Percentiles rank a stretch among this genome's conserved stretches.
Evolutionary conservation across 2,888 invertebrate genomes (phyloP).

Genomic region (Drosophila borealis): DNA sequence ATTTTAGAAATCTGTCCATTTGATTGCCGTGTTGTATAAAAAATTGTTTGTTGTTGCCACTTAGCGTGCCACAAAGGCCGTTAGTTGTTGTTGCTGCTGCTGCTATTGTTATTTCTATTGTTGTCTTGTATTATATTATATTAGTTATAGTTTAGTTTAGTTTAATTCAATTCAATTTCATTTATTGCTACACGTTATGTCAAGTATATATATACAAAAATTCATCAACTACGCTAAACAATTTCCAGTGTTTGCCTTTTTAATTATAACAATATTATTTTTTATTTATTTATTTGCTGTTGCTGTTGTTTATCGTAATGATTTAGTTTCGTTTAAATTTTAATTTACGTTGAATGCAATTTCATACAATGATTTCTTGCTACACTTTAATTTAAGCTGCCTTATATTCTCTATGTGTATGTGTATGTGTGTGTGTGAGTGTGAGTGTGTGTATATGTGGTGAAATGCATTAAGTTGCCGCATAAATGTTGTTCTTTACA

Average conservation of each 20-base stretch:
- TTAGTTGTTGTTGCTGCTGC: conserved; percentile 17
- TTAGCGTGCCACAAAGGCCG: conserved; percentile 40
- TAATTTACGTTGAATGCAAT: conserved; percentile 71
- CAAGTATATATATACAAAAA: conserved; percentile 78
- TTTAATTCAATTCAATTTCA: conserved; percentile 64
- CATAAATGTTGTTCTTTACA: conserved; percentile 74
- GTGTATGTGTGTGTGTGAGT: conserved; percentile 30
- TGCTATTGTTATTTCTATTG: conserved; percentile 28
- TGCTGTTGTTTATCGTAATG: conserved; percentile 39
- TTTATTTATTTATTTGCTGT: conserved; percentile 57
- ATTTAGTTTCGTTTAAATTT: conserved; percentile 56
- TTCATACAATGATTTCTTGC: conserved; percentile 75
- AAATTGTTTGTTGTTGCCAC: conserved; percentile 51
- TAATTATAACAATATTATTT: conserved; percentile 73
- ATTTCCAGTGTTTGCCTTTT: conserved; percentile 65
- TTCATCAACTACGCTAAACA: conserved; percentile 82
- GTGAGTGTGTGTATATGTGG: conserved; percentile 22
- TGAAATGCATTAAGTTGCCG: conserved; percentile 66
- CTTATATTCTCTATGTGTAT: conserved; percentile 51
- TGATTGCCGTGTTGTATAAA: conserved; percentile 72
- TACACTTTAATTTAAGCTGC: conserved; percentile 48
- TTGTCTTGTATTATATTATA: conserved; percentile 30
- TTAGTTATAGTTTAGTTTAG: conserved; percentile 35
- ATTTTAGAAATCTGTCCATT: conserved; percentile 76
- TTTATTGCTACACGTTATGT: conserved; percentile 76